Evolutionary conservation across 2,113 vertebrate genomes (phyloP).

Genomic region (Phyllostomus hastatus): DNA sequence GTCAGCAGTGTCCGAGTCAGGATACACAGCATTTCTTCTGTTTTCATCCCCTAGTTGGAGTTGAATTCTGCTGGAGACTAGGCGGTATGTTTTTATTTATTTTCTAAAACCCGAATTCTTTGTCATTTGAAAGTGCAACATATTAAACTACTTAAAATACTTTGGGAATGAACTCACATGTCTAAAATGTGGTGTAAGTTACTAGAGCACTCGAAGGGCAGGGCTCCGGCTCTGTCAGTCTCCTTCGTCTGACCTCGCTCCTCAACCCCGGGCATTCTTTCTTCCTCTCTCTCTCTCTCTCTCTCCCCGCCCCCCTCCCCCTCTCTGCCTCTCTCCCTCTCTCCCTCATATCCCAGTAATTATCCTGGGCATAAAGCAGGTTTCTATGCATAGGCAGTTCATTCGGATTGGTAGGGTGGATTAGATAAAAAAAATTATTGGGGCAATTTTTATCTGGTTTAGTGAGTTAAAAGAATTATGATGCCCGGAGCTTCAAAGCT

Average conservation of each 20-base stretch:
- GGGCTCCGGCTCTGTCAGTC: background rate
- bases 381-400: background rate
- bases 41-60: background rate
- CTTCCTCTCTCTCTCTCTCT: background rate
- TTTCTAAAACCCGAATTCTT: slow-evolving; percentile 52
- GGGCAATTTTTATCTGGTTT: background rate
- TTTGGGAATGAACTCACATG: slow-evolving; percentile 46
- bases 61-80: background rate
- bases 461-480: background rate
- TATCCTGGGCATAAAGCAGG: background rate
- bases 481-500: background rate
- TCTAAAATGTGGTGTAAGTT: slow-evolving; percentile 46
- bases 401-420: background rate
- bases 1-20: background rate
- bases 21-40: background rate
- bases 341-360: background rate
- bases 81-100: slow-evolving; percentile 54
- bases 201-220: background rate
- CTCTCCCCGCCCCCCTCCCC: background rate
- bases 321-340: background rate
- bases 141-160: slow-evolving; percentile 74
- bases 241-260: background rate
- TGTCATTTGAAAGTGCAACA: slow-evolving; percentile 35
- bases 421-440: background rate
- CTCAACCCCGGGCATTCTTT: background rate